Base-by-base conservation (phyloP, 1,140 invertebrate genomes). In the Drosophila repletoides region DNA sequence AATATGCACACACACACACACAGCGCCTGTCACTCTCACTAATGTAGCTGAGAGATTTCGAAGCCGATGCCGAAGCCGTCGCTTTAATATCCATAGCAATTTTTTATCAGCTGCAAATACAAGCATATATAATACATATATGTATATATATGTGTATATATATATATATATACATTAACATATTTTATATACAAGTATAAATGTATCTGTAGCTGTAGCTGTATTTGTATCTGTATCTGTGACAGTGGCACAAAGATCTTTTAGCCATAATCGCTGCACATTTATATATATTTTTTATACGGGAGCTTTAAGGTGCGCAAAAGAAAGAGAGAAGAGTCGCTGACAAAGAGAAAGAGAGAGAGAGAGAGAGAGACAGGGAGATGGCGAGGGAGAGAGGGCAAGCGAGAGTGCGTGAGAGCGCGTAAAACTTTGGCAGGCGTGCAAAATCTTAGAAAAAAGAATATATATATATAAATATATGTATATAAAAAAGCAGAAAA, bases 201-300 rank as follows among this genome's bases (percentile, higher is more conserved):
- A 12, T 53, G 29, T 24, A 14, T 52, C 17, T 34, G 14, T 49
- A n/a, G 9, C 9, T 46, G 33, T 51, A 41, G 15, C 26, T 61
- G 48, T 66, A 22, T 51, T 19, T 66, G 40, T 46, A 43, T 71
- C 22, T 75, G 46, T 80, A 52, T 58, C 38, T 56, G 64, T 68
- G 24, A 46, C 64, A 55, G 55, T 49, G 49, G 52, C 43, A 63
- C 61, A 71, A 64, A 63, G 79, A 83, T 83, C 79, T 77, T 71
- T 77, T 72, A 26, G 58, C 73, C 72, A 81, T 76, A 81, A 86
- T 83, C 74, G 74, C 66, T 79, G 79, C 79, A 83, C 71, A 83
- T 84, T 84, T 75, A 66, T 74, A 84, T 79, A 64, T 66, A 48
- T 61, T 59, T 75, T 41, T 59, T 10, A 40, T 29, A 24, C 67